Evolutionary conservation across 1,140 invertebrate species (phyloP), one percentile per base, ranked within the genome.

Genomic region (Heliconius hewitsoni): DNA sequence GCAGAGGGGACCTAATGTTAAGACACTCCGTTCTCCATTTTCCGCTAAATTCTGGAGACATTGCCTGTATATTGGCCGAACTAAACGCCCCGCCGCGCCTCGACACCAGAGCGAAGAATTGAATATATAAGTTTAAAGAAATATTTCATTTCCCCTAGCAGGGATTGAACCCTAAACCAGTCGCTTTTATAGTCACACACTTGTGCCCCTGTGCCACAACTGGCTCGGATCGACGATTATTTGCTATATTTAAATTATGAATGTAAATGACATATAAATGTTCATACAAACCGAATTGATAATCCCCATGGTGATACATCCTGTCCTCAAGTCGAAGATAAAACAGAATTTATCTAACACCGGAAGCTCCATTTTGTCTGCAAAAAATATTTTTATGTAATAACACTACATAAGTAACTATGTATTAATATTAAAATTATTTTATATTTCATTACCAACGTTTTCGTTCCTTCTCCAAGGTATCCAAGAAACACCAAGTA

Each of bases 281-380:
- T 23, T 57, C 55, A 73, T 77, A 89, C 90, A 89, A 82, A 94
- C 92, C 18, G 91, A 87, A 83, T 92, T 93, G 8, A 92, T 78
- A 39, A 93, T 85, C 3, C 91, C 92, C 90, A 93, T 90, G 8
- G 82, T 78, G 9, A 94, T 91, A 71, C 92, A 93, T 85, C 92
- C 92, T 70, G 86, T 89, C 78, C 85, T 86, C 72, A 94, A 79
- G 34, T 91, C 82, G 82, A 94, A 90, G 18, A 92, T 82, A 77
- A 92, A 93, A 70, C 92, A 94, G 79, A 92, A 94, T 77, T 91
- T 94, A 66, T 94, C 92, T 75, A 94, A 72, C 16, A 94, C 91
- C 19, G 92, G 92, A 1, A 93, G 84, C 85, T 94, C 90, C 91
- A 93, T 93, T 74, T 91, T 52, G 87, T 87, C 92, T 93, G 81